phyloP scores from a whole-genome alignment of 2,797 vertebrate species.

The Champsocephalus esox region DNA sequence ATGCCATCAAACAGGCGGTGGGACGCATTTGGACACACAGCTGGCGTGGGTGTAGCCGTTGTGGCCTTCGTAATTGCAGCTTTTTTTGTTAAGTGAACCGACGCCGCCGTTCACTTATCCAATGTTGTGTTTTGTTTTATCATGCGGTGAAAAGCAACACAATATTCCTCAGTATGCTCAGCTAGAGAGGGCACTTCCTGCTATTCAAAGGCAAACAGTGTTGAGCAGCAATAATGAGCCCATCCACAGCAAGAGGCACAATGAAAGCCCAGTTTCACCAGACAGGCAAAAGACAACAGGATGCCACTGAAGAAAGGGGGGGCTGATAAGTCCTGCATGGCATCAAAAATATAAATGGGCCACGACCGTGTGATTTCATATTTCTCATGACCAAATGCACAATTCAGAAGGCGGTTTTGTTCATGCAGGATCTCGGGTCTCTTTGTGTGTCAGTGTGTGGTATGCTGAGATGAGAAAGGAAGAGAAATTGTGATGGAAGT shows the following conservation, averaged over 20 bases:
- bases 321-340: constrained; percentile 39
- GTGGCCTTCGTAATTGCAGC: constrained; percentile 13
- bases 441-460: constrained; percentile 22
- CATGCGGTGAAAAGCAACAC: constrained; percentile 33
- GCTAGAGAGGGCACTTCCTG: constrained; percentile 65
- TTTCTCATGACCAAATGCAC: constrained; percentile 41
- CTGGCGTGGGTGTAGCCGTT: constrained; percentile 33
- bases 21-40: constrained; percentile 33
- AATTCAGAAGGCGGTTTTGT: constrained; percentile 12
- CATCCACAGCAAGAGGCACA: constrained; percentile 65
- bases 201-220: constrained; percentile 54
- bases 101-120: constrained; percentile 19
- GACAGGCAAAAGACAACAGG: constrained; percentile 67
- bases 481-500: neutral
- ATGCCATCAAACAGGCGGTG: constrained; percentile 8
- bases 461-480: neutral
- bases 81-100: constrained; percentile 16
- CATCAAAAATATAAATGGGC: constrained; percentile 64
- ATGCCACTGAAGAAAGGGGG: constrained; percentile 37
- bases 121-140: constrained; percentile 47
- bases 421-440: constrained; percentile 2
- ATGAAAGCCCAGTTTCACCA: constrained; percentile 66
- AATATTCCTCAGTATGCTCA: constrained; percentile 52
- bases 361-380: constrained; percentile 37
- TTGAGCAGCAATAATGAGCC: constrained; percentile 62